Conservation (phyloP, 2,113 vertebrate genomes). For the Oreochromis niloticus region DNA sequence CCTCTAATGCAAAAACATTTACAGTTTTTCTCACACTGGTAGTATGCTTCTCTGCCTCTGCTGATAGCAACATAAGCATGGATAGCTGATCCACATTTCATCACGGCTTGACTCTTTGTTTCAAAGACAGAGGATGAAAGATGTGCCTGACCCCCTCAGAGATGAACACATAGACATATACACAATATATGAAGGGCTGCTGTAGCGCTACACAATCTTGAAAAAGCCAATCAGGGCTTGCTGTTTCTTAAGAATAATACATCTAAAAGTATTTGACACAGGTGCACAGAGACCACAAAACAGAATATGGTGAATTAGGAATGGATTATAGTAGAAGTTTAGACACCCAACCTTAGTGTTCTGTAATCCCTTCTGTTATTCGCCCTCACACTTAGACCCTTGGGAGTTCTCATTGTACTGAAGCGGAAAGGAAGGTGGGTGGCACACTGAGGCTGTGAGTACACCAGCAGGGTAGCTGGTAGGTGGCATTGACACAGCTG, state of each 20-base stretch:
- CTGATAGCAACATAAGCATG: neutral
- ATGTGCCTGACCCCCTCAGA: slow-evolving; percentile 43
- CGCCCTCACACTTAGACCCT: slow-evolving; percentile 44
- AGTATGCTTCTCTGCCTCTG: neutral
- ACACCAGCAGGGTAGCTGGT: slow-evolving; percentile 24
- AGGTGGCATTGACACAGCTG: slow-evolving; percentile 19
- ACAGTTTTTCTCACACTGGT: slow-evolving; percentile 13
- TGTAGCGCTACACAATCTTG: neutral
- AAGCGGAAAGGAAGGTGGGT: slow-evolving; percentile 53
- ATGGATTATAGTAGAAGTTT: neutral
- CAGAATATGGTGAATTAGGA: neutral
- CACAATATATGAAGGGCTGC: neutral
- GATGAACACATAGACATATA: slow-evolving; percentile 29
- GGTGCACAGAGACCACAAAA: neutral
- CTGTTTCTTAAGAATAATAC: neutral
- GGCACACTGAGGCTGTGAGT: slow-evolving; percentile 22
- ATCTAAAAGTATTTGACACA: neutral
- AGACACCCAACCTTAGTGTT: slow-evolving; percentile 10
- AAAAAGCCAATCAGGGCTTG: neutral
- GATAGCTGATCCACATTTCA: neutral
- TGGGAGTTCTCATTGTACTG: slow-evolving; percentile 38
- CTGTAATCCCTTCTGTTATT: slow-evolving; percentile 18
- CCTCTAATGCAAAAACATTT: slow-evolving; percentile 7
- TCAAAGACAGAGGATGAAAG: neutral
- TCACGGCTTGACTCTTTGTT: slow-evolving; percentile 21